phyloP scores from a whole-genome alignment of 2,113 vertebrate genomes.

The Bungarus multicinctus region DNA sequence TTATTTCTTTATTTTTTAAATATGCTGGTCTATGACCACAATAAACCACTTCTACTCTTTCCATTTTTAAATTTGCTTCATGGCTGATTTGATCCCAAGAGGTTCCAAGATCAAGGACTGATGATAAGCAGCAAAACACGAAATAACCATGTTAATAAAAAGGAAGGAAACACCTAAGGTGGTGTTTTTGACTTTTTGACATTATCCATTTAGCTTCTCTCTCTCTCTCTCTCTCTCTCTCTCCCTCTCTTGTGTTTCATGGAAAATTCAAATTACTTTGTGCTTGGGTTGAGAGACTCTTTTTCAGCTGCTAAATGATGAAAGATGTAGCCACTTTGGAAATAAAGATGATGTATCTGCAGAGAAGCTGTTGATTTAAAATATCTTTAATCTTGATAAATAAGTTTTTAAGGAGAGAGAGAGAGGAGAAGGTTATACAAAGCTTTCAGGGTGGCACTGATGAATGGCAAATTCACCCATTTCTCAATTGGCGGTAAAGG shows the following conservation, averaged over 20 bases:
- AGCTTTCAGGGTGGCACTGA: constrained; percentile 73
- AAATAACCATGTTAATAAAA: background rate
- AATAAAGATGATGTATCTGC: constrained; percentile 68
- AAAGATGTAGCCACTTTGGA: constrained; percentile 66
- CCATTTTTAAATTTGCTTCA: background rate
- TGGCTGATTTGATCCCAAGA: background rate
- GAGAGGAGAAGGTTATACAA: constrained; percentile 72
- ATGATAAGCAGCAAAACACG: background rate
- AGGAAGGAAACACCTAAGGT: background rate
- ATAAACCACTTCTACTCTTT: background rate
- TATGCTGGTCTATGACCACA: background rate
- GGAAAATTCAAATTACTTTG: constrained; percentile 16
- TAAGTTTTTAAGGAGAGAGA: constrained; percentile 53
- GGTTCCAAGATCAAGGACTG: background rate
- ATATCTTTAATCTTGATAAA: constrained; percentile 79
- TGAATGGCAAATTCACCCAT: constrained; percentile 69
- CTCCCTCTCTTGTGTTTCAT: background rate
- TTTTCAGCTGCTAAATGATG: constrained; percentile 58
- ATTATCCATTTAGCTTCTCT: background rate
- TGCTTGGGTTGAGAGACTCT: constrained; percentile 25
- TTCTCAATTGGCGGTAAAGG: constrained; percentile 70
- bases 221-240: background rate
- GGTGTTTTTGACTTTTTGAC: constrained; percentile 5
- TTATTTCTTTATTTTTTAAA: too few species aligned
- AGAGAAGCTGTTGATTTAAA: constrained; percentile 73